Base-by-base conservation (phyloP, 2,797 vertebrate species). In the Harpagifer antarcticus region DNA sequence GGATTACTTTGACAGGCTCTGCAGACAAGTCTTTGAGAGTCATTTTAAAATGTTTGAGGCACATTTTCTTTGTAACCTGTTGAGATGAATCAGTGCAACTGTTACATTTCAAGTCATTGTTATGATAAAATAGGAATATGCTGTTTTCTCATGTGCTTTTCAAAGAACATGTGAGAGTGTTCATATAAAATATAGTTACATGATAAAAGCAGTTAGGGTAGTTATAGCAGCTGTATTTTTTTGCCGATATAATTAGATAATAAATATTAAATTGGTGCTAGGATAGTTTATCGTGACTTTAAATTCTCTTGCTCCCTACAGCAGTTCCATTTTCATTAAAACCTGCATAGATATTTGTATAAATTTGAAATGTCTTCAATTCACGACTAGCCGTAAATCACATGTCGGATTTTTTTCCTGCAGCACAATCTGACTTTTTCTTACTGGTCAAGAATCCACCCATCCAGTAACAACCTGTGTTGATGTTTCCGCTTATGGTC, bases 1-100 rank as follows among this genome's bases (percentile, higher is more conserved):
- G 71, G 78, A 88, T 90, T 82, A 79, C 75, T 83, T 66, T 72
- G 67, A 79, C 59, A 71, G 55, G 52, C 53, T 67, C 52, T 13
- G 49, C 50, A 60, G 23, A 58, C 12, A 33, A 66, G 42, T 50
- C 42, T 53, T 3, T 13, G 19, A 14, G 44, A 73, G 56, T 17
- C 0, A 2, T 68, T 70, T 68, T 3, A 42, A 47, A 56, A 64
- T 59, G 56, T 65, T 27, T 61, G 20, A 59, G 33, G 19, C n/a
- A 1, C 16, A 33, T 20, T 58, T 37, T 37, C 64, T 62, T 47
- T 53, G 58, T 40, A 72, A 68, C 44, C 20, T 68, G 50, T 40
- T 23, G n/a, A 56, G 14, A 19, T 79, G 60, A 23, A 61, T 59
- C 50, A 16, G 45, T 16, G 56, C 14, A 67, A 48, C 31, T 37